A percentile compares a stretch with the other conserved stretches of the same genome.
Conservation (phyloP, 2,888 invertebrate genomes). For the Drosophila suboccidentalis region DNA sequence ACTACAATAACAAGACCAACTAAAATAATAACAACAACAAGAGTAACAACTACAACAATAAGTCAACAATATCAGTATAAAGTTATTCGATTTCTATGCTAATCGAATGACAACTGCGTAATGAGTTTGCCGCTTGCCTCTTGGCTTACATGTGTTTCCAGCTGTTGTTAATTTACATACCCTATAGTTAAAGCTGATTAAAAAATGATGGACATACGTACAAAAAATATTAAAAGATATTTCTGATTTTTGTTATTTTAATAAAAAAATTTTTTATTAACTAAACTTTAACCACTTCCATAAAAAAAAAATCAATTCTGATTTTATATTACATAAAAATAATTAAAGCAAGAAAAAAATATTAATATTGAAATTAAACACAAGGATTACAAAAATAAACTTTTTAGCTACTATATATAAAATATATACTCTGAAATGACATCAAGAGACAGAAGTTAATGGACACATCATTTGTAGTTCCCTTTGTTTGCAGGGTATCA, state of each 20-base stretch:
- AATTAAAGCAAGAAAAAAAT: background rate
- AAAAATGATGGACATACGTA: too few species aligned
- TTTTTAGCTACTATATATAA: too few species aligned
- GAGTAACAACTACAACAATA: conserved; percentile 9
- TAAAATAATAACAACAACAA: background rate
- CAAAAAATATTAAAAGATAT: too few species aligned
- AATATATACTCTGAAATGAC: too few species aligned
- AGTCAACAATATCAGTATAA: conserved; percentile 22
- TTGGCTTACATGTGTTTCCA: conserved; percentile 70
- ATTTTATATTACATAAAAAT: too few species aligned
- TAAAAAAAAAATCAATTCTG: too few species aligned
- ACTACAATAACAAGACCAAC: conserved; percentile 4
- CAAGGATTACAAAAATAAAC: background rate
- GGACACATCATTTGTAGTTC: too few species aligned
- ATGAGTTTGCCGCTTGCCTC: conserved; percentile 64
- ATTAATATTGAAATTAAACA: background rate
- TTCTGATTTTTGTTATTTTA: background rate
- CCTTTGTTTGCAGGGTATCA: conserved; percentile 6
- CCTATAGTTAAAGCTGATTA: conserved; percentile 1
- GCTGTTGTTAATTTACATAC: conserved; percentile 24
- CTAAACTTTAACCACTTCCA: background rate
- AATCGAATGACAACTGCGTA: conserved; percentile 73
- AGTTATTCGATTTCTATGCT: conserved; percentile 72
- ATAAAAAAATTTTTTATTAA: too few species aligned
- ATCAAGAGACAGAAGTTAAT: too few species aligned